Evolutionary conservation across 2,888 invertebrate genomes (phyloP).

Genomic region (Trachelus stipa): DNA sequence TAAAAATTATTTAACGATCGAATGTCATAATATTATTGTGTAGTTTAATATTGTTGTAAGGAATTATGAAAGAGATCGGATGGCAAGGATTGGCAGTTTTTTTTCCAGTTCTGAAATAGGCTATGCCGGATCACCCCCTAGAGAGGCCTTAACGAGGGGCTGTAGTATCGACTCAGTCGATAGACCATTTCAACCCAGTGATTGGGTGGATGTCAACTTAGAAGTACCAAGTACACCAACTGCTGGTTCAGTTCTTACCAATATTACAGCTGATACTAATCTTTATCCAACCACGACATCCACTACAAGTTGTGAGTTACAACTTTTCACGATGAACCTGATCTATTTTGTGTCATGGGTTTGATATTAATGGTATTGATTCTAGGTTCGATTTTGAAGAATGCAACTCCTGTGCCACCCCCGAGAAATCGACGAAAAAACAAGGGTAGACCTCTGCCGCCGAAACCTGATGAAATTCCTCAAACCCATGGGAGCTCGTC

Average conservation of each 20-base stretch:
- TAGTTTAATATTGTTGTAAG: background rate
- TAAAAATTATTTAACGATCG: background rate
- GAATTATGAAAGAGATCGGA: background rate
- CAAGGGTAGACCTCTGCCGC: constrained; percentile 54
- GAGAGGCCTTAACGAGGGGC: constrained; percentile 54
- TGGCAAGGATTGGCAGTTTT: constrained; percentile 1
- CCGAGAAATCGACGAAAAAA: constrained; percentile 52
- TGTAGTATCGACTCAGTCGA: constrained; percentile 64
- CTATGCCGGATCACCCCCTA: constrained; percentile 61
- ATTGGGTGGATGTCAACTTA: constrained; percentile 70
- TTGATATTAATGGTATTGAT: background rate
- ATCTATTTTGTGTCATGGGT: background rate
- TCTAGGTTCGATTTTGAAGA: constrained; percentile 49
- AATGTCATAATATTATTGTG: background rate
- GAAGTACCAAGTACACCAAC: constrained; percentile 68
- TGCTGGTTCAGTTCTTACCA: constrained; percentile 48
- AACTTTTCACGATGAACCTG: background rate
- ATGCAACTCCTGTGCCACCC: constrained; percentile 58
- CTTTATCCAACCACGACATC: constrained; percentile 43
- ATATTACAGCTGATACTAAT: constrained; percentile 48
- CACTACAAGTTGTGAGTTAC: constrained; percentile 44
- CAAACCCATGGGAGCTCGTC: constrained; percentile 35
- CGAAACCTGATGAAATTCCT: constrained; percentile 53
- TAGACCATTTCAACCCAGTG: constrained; percentile 66
- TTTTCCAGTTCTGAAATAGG: constrained; percentile 60